Evolutionary conservation across 1,140 invertebrate genomes (phyloP), one percentile per base, ranked within the genome.

Genomic region (Agrilus planipennis): DNA sequence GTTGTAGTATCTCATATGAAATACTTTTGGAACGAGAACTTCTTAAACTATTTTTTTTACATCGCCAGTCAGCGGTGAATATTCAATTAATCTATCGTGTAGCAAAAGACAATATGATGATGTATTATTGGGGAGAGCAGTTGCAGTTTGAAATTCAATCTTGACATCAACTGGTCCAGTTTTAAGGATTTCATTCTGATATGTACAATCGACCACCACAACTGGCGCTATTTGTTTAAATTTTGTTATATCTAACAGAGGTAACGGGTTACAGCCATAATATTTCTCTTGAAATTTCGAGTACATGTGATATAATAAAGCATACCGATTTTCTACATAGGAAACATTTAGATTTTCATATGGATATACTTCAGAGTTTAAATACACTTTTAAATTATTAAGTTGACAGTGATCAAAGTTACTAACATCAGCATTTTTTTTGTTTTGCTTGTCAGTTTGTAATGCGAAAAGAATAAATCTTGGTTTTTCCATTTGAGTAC

Each of bases 71-170:
- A n/a, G n/a, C n/a, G n/a, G n/a, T n/a, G n/a, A n/a, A n/a, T n/a
- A n/a, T n/a, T n/a, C n/a, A n/a, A n/a, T n/a, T n/a, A n/a, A n/a
- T n/a, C 44, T 28, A 48, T 57, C 52, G 40, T 57, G 50, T 9
- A 55, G 34, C 20, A 57, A 30, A 41, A 57, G 40, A 45, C 53
- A 55, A 42, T 48, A 51, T 15, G 49, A 47, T 34, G 49, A 38
- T 14, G 49, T 54, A 9, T 49, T 44, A 12, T 20, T 39, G 20
- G 51, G 38, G 18, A 54, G 34, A 27, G 28, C 27, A 15, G 5
- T 21, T 11, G 32, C 14, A 12, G 50, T 48, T 43, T 57, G 44
- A 28, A 57, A 50, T 44, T 57, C 47, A 7, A 54, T 29, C 27
- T 39, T 37, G 29, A 53, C 35, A 50, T 53, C 52, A 7, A 57